Conservation (phyloP, 2,797 vertebrate species). For the Masticophis lateralis region DNA sequence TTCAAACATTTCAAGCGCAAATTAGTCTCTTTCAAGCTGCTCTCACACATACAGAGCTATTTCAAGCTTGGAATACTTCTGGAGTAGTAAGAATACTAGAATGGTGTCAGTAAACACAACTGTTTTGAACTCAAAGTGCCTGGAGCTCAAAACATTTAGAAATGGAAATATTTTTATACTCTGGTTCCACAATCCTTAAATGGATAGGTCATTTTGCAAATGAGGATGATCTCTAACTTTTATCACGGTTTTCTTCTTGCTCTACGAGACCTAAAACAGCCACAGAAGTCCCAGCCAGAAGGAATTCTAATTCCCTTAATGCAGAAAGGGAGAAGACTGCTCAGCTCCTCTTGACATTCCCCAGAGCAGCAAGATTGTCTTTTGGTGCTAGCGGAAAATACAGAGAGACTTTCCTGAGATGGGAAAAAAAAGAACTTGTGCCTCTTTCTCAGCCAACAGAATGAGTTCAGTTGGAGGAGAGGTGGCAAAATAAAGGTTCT, state of each 20-base stretch:
- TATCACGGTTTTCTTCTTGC: neutral
- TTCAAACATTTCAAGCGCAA: neutral
- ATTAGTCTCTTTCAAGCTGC: neutral
- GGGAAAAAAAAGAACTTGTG: neutral
- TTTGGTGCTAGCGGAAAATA: neutral
- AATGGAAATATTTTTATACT: neutral
- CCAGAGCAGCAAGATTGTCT: neutral
- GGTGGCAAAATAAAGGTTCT: neutral
- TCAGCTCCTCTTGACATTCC: neutral
- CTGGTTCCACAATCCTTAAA: neutral
- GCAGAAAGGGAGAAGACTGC: neutral
- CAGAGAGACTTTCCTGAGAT: neutral
- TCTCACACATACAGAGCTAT: neutral
- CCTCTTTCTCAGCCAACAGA: neutral
- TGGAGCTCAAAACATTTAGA: neutral
- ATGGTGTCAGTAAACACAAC: neutral
- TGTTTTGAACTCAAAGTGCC: neutral
- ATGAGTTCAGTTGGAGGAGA: neutral
- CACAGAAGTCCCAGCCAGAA: neutral
- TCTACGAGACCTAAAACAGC: neutral
- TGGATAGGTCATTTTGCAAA: neutral
- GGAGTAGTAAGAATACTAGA: neutral
- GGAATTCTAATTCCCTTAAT: neutral
- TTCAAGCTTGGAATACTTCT: neutral
- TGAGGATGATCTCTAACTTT: neutral